phyloP scores from a whole-genome alignment of 2,797 vertebrate species.

The Dendrocincla tyrannina region DNA sequence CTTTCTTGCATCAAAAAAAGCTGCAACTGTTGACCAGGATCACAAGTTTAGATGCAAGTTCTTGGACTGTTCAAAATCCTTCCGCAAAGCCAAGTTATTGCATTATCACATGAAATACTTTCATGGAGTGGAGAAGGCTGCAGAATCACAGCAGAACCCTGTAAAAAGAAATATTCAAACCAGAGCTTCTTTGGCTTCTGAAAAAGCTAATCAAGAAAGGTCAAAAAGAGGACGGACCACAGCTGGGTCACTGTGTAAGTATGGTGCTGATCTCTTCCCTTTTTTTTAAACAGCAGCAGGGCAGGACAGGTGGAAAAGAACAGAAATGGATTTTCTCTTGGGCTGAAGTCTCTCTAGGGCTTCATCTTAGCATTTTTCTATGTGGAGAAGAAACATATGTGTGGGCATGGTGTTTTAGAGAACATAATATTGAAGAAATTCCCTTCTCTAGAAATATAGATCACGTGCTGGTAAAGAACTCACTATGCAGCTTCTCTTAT shows the following conservation, averaged over 20 bases:
- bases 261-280: slow-evolving; percentile 6
- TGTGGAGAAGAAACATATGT: background rate
- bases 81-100: slow-evolving; percentile 93
- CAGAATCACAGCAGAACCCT: slow-evolving; percentile 83
- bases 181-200: slow-evolving; percentile 82
- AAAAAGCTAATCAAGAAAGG: slow-evolving; percentile 81
- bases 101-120: slow-evolving; percentile 99
- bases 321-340: background rate
- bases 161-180: slow-evolving; percentile 85
- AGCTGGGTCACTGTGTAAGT: slow-evolving; percentile 88
- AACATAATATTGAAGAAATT: background rate
- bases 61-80: slow-evolving; percentile 90
- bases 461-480: background rate
- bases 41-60: slow-evolving; percentile 94
- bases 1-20: slow-evolving; percentile 84
- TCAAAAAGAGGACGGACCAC: slow-evolving; percentile 86
- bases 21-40: slow-evolving; percentile 88
- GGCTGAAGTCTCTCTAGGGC: background rate
- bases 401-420: background rate
- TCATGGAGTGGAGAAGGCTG: slow-evolving; percentile 84
- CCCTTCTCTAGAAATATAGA: background rate
- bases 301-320: background rate
- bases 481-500: background rate
- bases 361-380: background rate
- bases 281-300: background rate